Conservation (phyloP, 2,797 vertebrate species). For the Mus spretus region DNA sequence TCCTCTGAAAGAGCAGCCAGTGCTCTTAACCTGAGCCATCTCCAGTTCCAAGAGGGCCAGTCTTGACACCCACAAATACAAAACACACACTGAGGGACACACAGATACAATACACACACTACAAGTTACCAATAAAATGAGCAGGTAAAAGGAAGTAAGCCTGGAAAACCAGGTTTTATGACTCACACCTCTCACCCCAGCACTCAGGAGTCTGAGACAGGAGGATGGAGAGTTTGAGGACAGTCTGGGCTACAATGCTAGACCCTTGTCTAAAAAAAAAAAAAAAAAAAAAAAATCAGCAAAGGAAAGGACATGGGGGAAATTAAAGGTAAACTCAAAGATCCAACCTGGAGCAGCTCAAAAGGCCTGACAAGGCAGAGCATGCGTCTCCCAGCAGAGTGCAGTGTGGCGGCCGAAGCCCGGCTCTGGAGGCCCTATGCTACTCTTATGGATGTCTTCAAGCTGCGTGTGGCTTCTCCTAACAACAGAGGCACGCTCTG, state of each 20-base stretch:
- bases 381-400: not conserved
- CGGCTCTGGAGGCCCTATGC: fast-evolving
- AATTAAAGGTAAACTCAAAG: not conserved
- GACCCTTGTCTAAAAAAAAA: not conserved
- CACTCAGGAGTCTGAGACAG: not conserved
- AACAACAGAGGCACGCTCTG: not conserved
- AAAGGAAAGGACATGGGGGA: not conserved
- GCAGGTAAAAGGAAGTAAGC: not conserved
- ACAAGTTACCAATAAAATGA: not conserved
- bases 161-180: not conserved
- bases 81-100: not conserved
- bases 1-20: no score
- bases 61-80: not conserved
- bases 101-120: not conserved
- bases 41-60: not conserved
- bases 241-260: not conserved
- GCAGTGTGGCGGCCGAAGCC: fast-evolving
- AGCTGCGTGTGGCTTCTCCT: not conserved
- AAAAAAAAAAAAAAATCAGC: not conserved
- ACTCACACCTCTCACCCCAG: not conserved
- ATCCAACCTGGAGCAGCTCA: not conserved
- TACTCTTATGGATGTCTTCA: not conserved
- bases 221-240: not conserved
- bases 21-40: not conserved
- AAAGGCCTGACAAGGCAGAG: not conserved